Percentiles rank a stretch among this genome's conserved stretches.
Conservation (phyloP, 2,113 vertebrate genomes). For the Recurvirostra avosetta region DNA sequence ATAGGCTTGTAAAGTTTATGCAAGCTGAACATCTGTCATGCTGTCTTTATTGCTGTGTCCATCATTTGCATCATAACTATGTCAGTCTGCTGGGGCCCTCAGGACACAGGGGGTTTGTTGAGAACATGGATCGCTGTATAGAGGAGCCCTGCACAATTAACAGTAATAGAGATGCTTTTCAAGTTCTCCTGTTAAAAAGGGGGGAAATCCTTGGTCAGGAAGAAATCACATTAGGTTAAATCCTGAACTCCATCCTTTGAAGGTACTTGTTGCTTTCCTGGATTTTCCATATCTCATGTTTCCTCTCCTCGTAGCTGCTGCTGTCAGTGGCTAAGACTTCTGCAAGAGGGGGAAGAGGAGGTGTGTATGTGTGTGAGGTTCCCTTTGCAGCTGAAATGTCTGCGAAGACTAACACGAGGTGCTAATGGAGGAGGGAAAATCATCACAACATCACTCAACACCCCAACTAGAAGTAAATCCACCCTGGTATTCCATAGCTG, state of each 20-base stretch:
- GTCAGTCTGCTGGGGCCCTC: neutral
- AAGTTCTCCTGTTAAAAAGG: neutral
- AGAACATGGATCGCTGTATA: neutral
- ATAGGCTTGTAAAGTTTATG: neutral
- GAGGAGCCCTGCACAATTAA: neutral
- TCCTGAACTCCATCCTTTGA: neutral
- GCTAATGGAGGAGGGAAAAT: neutral
- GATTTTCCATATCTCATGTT: neutral
- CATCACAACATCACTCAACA: neutral
- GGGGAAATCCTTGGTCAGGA: neutral
- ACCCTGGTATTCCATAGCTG: neutral
- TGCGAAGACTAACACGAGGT: neutral
- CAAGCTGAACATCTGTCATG: neutral
- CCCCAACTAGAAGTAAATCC: neutral
- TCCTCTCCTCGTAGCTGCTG: neutral
- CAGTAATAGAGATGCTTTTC: neutral
- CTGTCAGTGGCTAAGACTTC: neutral
- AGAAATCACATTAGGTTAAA: neutral
- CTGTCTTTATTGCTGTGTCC: neutral
- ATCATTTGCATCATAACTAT: neutral
- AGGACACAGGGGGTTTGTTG: neutral
- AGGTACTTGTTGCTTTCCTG: neutral
- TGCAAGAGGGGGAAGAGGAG: neutral
- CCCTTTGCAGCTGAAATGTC: neutral
- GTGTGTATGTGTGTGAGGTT: neutral